These are phyloP conservation scores for Limonius californicus DNA, from an alignment of 1,140 invertebrate genomes.

Conservation along the genomic window DNA sequence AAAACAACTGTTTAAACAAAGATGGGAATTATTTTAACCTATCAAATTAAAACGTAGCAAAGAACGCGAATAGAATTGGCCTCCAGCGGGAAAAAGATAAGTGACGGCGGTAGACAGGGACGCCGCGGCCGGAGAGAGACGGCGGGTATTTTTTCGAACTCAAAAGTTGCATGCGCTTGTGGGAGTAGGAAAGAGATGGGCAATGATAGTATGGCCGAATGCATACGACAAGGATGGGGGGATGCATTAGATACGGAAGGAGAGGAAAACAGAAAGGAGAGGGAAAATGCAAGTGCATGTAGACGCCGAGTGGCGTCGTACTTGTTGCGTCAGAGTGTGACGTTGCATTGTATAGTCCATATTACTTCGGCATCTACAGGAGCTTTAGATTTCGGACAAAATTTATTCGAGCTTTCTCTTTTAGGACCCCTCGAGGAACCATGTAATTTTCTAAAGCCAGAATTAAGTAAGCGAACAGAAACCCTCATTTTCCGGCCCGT, in stretches of 20 bases:
- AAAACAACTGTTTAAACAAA: constrained; percentile 15
- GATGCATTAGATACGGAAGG: constrained; percentile 24
- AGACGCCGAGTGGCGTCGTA: constrained; percentile 47
- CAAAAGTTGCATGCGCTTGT: constrained; percentile 32
- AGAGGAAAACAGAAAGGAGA: constrained; percentile 23
- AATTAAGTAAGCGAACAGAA: neutral
- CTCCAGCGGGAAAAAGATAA: constrained; percentile 19
- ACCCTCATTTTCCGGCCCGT: no score
- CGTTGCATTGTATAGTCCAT: constrained; percentile 35
- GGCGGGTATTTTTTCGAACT: neutral
- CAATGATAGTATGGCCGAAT: neutral
- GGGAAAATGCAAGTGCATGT: constrained; percentile 47
- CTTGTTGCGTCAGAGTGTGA: constrained; percentile 48
- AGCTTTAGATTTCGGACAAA: constrained; percentile 11
- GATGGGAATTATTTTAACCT: constrained; percentile 32
- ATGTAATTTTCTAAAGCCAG: neutral
- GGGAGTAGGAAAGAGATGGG: constrained; percentile 28
- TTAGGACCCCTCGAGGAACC: neutral
- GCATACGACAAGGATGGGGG: constrained; percentile 20
- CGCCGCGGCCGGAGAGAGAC: constrained; percentile 11
- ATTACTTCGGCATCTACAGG: constrained; percentile 19
- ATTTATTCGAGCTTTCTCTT: neutral
- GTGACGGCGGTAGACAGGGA: constrained; percentile 3
- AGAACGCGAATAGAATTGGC: constrained; percentile 37
- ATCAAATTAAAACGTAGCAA: constrained; percentile 43